These are phyloP conservation scores for Clarias platycephalus DNA, from an alignment of 2,797 vertebrate species.

Conservation along the genomic window DNA sequence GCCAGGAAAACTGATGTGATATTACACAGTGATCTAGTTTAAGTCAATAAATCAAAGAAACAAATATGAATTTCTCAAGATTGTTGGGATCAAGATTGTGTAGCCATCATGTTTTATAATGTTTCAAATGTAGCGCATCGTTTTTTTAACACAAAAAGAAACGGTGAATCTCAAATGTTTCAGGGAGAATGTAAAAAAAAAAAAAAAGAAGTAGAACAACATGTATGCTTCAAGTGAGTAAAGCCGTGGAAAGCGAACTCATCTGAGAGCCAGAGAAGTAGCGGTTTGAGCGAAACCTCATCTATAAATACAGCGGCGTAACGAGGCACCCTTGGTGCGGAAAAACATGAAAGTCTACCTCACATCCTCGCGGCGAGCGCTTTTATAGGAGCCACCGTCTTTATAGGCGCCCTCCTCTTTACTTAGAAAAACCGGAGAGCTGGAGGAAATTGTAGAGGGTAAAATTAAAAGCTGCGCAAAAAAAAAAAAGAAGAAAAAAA, in stretches of 20 bases:
- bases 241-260: slow-evolving; percentile 13
- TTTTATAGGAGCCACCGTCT: slow-evolving; percentile 53
- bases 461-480: slow-evolving; percentile 69
- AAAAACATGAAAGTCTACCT: slow-evolving; percentile 55
- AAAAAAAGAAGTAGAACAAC: background rate
- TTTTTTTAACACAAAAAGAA: too few relatives aligned
- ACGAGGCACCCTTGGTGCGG: slow-evolving; percentile 29
- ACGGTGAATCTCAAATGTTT: too few relatives aligned
- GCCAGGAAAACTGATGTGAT: background rate
- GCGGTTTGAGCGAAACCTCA: slow-evolving; percentile 51
- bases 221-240: background rate
- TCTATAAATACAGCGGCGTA: slow-evolving; percentile 54
- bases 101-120: too few relatives aligned
- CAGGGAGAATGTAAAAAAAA: too few relatives aligned
- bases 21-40: too few relatives aligned
- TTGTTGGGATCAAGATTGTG: too few relatives aligned
- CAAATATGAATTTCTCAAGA: too few relatives aligned
- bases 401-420: slow-evolving; percentile 59
- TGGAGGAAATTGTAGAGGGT: slow-evolving; percentile 65
- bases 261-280: slow-evolving; percentile 25
- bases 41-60: too few relatives aligned
- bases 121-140: too few relatives aligned
- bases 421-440: slow-evolving; percentile 67
- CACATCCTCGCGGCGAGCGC: slow-evolving; percentile 37
- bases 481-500: slow-evolving; percentile 41